phyloP scores from a whole-genome alignment of 2,113 vertebrate genomes.

The Promerops cafer region DNA sequence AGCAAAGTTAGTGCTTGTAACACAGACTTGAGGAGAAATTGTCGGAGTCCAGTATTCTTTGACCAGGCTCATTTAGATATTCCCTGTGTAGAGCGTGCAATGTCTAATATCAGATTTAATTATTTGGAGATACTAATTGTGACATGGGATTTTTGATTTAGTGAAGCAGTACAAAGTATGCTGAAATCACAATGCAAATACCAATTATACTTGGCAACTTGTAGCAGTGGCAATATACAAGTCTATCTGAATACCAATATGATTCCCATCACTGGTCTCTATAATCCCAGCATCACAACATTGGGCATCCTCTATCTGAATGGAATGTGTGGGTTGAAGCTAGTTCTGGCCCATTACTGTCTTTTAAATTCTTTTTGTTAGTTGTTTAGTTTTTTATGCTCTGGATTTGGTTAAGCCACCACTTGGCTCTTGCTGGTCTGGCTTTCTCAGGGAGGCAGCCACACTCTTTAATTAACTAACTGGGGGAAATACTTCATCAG shows the following conservation, averaged over 20 bases:
- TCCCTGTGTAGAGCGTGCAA: background rate
- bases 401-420: background rate
- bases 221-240: no score
- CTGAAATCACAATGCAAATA: background rate
- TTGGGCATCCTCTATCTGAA: background rate
- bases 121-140: background rate
- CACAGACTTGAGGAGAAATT: background rate
- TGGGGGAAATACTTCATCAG: background rate
- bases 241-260: fast-evolving
- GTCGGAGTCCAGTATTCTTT: background rate
- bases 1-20: background rate
- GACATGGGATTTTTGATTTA: background rate
- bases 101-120: background rate
- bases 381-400: background rate
- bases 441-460: background rate
- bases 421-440: background rate
- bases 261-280: background rate
- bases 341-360: background rate
- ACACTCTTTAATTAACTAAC: background rate
- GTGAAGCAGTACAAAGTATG: background rate
- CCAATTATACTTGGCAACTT: background rate
- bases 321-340: background rate
- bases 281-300: background rate
- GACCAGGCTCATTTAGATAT: background rate
- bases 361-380: background rate